phyloP scores from a whole-genome alignment of 2,888 invertebrate genomes.

The Mermis nigrescens region DNA sequence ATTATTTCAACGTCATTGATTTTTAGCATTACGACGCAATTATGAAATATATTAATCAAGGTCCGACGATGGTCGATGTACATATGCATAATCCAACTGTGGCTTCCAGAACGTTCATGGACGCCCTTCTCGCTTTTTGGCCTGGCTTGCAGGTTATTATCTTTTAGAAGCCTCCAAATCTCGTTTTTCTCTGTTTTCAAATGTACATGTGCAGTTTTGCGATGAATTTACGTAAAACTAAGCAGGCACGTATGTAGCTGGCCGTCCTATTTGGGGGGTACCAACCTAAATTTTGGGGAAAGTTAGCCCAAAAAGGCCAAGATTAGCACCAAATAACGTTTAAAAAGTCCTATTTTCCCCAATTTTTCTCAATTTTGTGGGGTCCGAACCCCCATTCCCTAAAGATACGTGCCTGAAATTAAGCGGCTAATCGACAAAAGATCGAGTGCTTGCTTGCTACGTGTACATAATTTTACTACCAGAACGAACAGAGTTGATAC shows the following conservation, averaged over 20 bases:
- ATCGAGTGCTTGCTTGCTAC: no score
- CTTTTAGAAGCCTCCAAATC: neutral
- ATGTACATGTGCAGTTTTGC: neutral
- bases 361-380: no score
- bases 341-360: no score
- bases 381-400: no score
- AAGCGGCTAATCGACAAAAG: no score
- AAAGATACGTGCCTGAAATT: no score
- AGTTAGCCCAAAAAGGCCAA: no score
- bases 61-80: conserved; percentile 82
- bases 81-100: conserved; percentile 82
- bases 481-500: no score
- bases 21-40: conserved; percentile 71
- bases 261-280: neutral
- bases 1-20: neutral
- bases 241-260: no score
- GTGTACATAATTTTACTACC: no score
- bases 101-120: conserved; percentile 87
- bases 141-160: conserved; percentile 66
- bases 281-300: no score
- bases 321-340: no score
- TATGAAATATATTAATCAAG: conserved; percentile 88
- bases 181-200: neutral
- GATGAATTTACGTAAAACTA: neutral
- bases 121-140: conserved; percentile 90